Conservation (phyloP, 2,113 vertebrate species). For the Nothoprocta pentlandii region DNA sequence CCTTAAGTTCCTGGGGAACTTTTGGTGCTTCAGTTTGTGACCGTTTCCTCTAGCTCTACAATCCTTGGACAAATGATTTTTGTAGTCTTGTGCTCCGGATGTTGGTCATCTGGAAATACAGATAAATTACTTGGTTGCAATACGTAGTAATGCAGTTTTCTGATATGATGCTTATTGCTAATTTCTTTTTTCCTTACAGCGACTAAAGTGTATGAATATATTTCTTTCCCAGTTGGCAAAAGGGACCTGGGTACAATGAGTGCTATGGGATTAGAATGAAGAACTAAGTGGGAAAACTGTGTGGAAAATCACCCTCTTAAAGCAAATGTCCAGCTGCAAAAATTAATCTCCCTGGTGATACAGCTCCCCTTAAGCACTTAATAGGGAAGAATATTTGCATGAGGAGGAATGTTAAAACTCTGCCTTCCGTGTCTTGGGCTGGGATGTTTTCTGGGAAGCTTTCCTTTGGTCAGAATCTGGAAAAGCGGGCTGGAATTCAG, state of each 20-base stretch:
- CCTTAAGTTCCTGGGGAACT: too few relatives aligned
- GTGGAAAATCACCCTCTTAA: constrained; percentile 55
- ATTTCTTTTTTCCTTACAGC: neutral
- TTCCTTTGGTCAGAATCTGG: neutral
- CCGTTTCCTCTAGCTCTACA: too few relatives aligned
- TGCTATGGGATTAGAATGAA: constrained; percentile 12
- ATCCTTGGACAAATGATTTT: neutral
- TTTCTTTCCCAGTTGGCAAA: neutral
- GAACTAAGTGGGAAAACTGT: constrained; percentile 38
- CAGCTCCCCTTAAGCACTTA: constrained; percentile 35
- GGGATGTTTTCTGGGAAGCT: neutral
- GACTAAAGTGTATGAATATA: neutral
- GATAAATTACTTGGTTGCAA: neutral
- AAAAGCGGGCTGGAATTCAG: neutral
- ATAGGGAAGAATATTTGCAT: constrained; percentile 19
- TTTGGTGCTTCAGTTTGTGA: too few relatives aligned
- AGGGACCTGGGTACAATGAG: neutral
- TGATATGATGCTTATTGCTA: neutral
- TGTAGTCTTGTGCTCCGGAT: neutral
- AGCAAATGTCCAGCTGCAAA: constrained; percentile 59
- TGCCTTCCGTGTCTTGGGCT: neutral
- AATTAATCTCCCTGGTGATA: constrained; percentile 53
- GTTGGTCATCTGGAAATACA: neutral
- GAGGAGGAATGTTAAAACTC: constrained; percentile 28
- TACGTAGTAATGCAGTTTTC: neutral